Base-by-base conservation (phyloP, 2,797 vertebrate species). In the Gymnoscopelus braueri region DNA sequence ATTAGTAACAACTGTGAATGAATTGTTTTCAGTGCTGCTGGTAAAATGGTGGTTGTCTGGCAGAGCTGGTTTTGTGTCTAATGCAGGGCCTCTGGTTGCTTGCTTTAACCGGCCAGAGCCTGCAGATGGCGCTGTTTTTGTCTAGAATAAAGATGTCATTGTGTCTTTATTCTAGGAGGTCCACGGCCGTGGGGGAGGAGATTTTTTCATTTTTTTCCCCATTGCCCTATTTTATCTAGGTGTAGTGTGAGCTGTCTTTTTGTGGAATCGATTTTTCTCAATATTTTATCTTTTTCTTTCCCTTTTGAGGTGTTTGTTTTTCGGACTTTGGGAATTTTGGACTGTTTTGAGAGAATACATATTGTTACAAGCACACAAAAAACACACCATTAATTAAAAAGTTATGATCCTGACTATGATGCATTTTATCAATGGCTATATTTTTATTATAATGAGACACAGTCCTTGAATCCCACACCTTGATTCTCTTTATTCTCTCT, bases 351-450 rank as follows among this genome's bases (percentile, higher is more conserved):
- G 39, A 54, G 63, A 71, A 72, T 32, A 67, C 67, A 67, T 70
- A 69, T 74, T 88, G 77, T 79, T 74, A 3, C 52, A 69, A 44
- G 39, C 70, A 78, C 79, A 44, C 70, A 67, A 60, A 74, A 75
- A 64, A 78, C 62, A 74, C 60, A 55, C 53, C 8, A 68, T 75
- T 56, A 61, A 88, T 88, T 89, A 91, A 89, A 89, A 65, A 10
- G 64, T 58, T 81, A 13, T 82, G 63, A 61, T 77, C 74, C 32
- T 82, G 67, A 79, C 71, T 82, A 79, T 77, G 59, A 80, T 76
- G 56, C 56, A 57, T 67, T 60, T 35, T 59, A 67, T 67, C 56
- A 44, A 52, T 60, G 77, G 76, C 71, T 85, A 72, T 86, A 80
- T 72, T 67, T 84, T 69, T 85, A 75, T 78, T 67, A 70, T 12